Percentiles rank a stretch among this genome's conserved stretches.
These are phyloP conservation scores for Eulemur albifrons DNA, from an alignment of 2,797 vertebrate species.

Conservation along the genomic window DNA sequence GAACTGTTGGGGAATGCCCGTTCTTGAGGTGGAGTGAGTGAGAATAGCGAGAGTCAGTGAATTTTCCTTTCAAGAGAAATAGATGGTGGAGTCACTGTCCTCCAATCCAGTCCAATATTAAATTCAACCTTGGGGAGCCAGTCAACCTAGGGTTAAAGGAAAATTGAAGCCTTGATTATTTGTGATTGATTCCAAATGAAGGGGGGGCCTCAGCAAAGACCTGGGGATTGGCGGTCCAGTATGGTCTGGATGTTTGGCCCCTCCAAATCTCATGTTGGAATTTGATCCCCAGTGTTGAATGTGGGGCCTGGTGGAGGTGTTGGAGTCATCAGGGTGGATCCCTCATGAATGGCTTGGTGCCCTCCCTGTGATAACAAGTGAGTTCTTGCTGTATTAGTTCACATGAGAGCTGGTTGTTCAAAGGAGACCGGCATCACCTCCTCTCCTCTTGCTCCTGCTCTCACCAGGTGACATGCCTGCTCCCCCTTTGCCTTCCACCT, in stretches of 20 bases:
- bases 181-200: not conserved
- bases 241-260: not conserved
- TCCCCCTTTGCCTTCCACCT: not conserved
- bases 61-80: not conserved
- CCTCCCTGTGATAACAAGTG: too few species aligned
- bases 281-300: not conserved
- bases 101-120: not conserved
- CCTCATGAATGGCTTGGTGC: not conserved
- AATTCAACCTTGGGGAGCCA: not conserved
- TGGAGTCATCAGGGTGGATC: not conserved
- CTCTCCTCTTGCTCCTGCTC: not conserved
- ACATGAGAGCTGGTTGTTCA: not conserved
- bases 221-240: not conserved
- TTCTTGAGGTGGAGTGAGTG: not conserved
- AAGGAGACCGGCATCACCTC: not conserved
- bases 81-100: not conserved
- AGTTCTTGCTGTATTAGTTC: not conserved
- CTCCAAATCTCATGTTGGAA: not conserved
- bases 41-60: not conserved
- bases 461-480: not conserved
- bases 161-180: not conserved
- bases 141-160: not conserved
- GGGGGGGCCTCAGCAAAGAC: not conserved
- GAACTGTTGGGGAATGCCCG: not conserved
- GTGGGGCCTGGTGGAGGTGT: not conserved